Percentiles rank a stretch among this genome's conserved stretches.
Evolutionary conservation across 2,797 vertebrate species (phyloP).

Genomic region (Aldrovandia affinis): DNA sequence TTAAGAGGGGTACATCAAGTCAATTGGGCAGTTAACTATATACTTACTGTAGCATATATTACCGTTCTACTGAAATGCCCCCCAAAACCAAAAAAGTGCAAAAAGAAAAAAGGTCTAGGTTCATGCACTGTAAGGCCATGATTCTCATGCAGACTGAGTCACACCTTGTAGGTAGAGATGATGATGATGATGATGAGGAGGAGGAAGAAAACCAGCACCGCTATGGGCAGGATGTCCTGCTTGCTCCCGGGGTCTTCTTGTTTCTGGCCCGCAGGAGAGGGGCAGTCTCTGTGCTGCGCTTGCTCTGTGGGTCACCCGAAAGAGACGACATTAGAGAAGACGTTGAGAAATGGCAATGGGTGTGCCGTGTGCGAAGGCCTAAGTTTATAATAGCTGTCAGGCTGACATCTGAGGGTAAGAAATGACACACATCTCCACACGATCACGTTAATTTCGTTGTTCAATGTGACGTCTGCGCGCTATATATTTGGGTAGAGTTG

Average conservation of each 20-base stretch:
- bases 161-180: conserved; percentile 17
- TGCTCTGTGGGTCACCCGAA: conserved; percentile 13
- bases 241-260: background rate
- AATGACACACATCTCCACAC: too few relatives aligned
- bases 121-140: background rate
- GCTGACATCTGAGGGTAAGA: background rate
- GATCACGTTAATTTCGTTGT: background rate
- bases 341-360: background rate
- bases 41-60: too few relatives aligned
- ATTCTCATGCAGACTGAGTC: background rate
- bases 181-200: conserved; percentile 44
- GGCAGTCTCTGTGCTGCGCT: conserved; percentile 29
- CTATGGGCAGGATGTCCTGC: conserved; percentile 25
- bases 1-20: background rate
- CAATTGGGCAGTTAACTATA: background rate
- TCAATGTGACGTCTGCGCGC: background rate
- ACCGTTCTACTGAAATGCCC: background rate
- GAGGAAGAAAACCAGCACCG: conserved; percentile 44
- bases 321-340: background rate
- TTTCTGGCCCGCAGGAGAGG: conserved; percentile 1
- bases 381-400: background rate
- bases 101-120: background rate
- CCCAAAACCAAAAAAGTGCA: background rate
- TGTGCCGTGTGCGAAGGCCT: background rate
- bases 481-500: conserved; percentile 1